Evolutionary conservation across 2,797 vertebrate genomes (phyloP).

Genomic region (Gymnoscopelus braueri): DNA sequence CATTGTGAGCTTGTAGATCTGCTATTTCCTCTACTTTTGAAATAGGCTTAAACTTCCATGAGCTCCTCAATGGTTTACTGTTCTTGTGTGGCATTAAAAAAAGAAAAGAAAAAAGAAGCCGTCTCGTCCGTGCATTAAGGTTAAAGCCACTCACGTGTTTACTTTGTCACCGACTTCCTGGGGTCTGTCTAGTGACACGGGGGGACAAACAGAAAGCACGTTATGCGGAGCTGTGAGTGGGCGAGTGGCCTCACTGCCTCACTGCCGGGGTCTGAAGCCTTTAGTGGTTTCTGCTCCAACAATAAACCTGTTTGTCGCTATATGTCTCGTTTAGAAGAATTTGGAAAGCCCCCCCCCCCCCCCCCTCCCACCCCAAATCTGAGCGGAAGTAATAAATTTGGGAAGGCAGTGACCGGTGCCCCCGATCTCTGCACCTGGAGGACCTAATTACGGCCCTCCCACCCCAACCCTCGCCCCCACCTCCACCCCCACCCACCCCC

Average conservation of each 20-base stretch:
- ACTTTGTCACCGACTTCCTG: conserved; percentile 49
- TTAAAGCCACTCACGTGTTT: conserved; percentile 45
- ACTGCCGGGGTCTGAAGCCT: conserved; percentile 16
- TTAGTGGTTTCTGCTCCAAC: conserved; percentile 34
- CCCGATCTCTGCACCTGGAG: conserved; percentile 92
- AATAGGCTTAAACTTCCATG: no score
- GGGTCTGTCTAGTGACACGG: conserved; percentile 24
- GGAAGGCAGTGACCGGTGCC: conserved; percentile 89
- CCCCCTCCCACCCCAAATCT: conserved; percentile 80
- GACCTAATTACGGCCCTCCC: conserved; percentile 89
- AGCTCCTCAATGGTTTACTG: conserved; percentile 25
- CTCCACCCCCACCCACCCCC: conserved; percentile 55
- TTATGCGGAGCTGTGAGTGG: conserved; percentile 44
- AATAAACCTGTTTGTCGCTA: conserved; percentile 66
- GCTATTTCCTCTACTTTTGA: no score
- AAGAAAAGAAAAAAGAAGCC: neutral
- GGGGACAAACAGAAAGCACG: conserved; percentile 41
- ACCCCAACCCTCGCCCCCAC: conserved; percentile 18
- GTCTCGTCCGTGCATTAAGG: conserved; percentile 1
- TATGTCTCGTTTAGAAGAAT: conserved; percentile 62
- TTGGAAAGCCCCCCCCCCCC: conserved; percentile 35
- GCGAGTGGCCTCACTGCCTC: neutral
- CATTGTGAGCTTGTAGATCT: no score
- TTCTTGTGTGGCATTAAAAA: conserved; percentile 33
- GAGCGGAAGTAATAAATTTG: conserved; percentile 97